phyloP scores from a whole-genome alignment of 2,888 invertebrate species.

The Macrostomum cliftonense region DNA sequence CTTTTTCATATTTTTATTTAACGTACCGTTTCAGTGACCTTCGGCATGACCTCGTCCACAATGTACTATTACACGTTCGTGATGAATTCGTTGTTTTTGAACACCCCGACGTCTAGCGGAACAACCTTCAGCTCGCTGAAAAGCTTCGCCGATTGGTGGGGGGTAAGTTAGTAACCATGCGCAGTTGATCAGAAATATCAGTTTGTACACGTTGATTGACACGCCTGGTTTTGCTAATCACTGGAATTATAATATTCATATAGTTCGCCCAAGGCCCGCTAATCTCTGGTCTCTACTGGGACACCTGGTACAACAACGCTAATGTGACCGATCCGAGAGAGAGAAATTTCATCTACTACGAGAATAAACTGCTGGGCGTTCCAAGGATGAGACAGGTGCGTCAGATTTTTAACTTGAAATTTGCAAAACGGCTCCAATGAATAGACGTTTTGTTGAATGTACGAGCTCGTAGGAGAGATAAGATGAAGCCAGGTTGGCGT shows the following conservation, averaged over 20 bases:
- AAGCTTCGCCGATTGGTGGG: conserved; percentile 23
- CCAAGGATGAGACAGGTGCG: conserved; percentile 43
- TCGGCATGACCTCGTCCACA: conserved; percentile 43
- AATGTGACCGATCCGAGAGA: conserved; percentile 20
- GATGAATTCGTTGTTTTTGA: conserved; percentile 44
- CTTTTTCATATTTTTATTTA: no score
- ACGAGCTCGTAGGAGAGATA: no score
- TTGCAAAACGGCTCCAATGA: no score
- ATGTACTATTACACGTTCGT: conserved; percentile 47
- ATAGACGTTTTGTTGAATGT: no score
- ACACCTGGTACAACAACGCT: conserved; percentile 40
- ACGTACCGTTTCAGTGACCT: conserved; percentile 37
- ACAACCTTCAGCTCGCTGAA: conserved; percentile 37
- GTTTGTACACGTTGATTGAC: no score
- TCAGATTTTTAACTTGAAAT: no score
- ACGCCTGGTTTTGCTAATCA: no score
- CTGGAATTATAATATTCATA: no score
- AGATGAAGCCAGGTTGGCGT: no score
- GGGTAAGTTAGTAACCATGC: no score
- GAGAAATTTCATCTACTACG: conserved; percentile 40
- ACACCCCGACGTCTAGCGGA: conserved; percentile 27
- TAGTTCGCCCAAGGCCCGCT: conserved; percentile 41
- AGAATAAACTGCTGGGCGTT: conserved; percentile 46
- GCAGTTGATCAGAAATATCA: no score
- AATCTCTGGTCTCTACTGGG: conserved; percentile 45